Conservation (phyloP, 2,113 vertebrate genomes). For the Stercorarius parasiticus region DNA sequence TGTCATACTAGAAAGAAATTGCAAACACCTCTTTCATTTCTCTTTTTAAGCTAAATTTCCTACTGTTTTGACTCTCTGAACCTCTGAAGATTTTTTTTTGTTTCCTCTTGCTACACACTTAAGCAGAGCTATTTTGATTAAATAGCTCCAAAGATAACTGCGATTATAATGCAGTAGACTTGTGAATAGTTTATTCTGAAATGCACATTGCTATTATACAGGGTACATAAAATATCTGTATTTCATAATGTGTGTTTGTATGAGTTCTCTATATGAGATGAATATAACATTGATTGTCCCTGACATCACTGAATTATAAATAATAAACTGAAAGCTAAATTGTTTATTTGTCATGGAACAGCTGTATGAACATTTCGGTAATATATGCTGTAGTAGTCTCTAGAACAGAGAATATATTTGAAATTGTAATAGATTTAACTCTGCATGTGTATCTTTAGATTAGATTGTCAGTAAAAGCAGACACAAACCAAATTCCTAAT, state of each 20-base stretch:
- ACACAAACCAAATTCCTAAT: slow-evolving; percentile 2
- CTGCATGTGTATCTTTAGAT: slow-evolving; percentile 18
- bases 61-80: slow-evolving; percentile 46
- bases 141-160: slow-evolving; percentile 61
- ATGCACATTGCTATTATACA: slow-evolving; percentile 23
- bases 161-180: slow-evolving; percentile 59
- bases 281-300: slow-evolving; percentile 48
- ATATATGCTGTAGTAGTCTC: slow-evolving; percentile 25
- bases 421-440: slow-evolving; percentile 24
- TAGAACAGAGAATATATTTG: slow-evolving; percentile 30
- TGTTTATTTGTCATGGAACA: slow-evolving; percentile 56
- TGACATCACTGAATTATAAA: slow-evolving; percentile 64
- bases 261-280: slow-evolving; percentile 37
- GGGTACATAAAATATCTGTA: slow-evolving; percentile 45
- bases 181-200: slow-evolving; percentile 64
- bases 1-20: neutral
- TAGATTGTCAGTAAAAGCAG: slow-evolving; percentile 15
- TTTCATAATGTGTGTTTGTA: slow-evolving; percentile 58
- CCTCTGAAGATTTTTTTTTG: slow-evolving; percentile 29
- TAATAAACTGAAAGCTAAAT: slow-evolving; percentile 57
- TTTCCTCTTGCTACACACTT: slow-evolving; percentile 58
- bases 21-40: neutral
- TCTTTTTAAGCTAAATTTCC: slow-evolving; percentile 11
- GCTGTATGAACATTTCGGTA: slow-evolving; percentile 40
- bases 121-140: slow-evolving; percentile 69